Conservation (phyloP, 2,797 vertebrate genomes). For the Iguana delicatissima region DNA sequence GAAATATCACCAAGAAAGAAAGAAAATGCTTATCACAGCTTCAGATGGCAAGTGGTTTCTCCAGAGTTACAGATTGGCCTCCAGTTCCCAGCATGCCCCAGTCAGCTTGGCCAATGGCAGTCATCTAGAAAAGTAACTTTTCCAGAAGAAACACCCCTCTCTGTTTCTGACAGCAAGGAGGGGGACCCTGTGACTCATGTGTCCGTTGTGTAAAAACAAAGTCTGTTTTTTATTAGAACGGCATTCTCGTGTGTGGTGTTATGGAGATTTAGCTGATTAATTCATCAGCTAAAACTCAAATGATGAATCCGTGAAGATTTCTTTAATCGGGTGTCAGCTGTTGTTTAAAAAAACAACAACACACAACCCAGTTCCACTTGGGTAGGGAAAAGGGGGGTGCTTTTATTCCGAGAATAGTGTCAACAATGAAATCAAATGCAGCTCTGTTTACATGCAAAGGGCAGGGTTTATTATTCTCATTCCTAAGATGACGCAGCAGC, state of each 20-base stretch:
- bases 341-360: neutral
- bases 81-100: no score
- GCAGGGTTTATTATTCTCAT: slow-evolving; percentile 71
- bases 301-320: neutral
- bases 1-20: no score
- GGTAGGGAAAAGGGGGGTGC: slow-evolving; percentile 44
- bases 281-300: neutral
- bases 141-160: neutral
- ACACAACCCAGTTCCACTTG: slow-evolving; percentile 43
- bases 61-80: no score
- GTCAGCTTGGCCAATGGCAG: no score
- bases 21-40: neutral
- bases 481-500: slow-evolving; percentile 72
- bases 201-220: neutral
- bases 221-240: neutral
- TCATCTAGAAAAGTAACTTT: neutral
- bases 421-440: slow-evolving; percentile 64
- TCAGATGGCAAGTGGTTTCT: neutral
- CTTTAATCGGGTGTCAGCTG: neutral
- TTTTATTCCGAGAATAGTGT: slow-evolving; percentile 58
- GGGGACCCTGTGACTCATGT: neutral
- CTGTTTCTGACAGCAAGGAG: neutral
- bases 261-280: neutral
- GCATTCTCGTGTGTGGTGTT: neutral
- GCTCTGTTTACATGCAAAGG: slow-evolving; percentile 58